Base-by-base conservation (phyloP, 1,140 invertebrate genomes). In the Drosophila parabipectinata region DNA sequence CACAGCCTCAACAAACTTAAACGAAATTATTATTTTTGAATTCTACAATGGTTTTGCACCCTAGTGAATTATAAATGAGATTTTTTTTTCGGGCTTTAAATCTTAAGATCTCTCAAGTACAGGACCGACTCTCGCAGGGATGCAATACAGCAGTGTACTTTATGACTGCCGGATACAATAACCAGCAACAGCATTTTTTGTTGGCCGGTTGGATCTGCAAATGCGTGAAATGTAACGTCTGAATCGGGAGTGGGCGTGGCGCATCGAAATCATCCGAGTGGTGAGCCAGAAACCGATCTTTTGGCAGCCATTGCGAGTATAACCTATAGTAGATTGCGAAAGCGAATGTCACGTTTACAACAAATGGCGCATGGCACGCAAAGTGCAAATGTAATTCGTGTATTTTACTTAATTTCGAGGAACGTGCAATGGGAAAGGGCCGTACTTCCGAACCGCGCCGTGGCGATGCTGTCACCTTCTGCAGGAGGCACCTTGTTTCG, bases 321-420 rank as follows among this genome's bases (percentile, higher is more conserved):
- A 37, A 37, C 34, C 41, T 18, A 24, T 24, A 28, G 34, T 62
- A 53, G 54, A 28, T 41, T 34, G 57, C 41, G 59, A 62, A 79
- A 60, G 58, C 64, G 75, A 87, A 78, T 87, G 82, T 87, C 82
- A 87, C 82, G 82, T 87, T 87, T 87, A 82, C 82, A 87, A 82
- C 82, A 87, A 87, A 87, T 87, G 82, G 82, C 71, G 82, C 82
- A 87, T 87, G 82, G 77, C 83, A 85, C 82, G 82, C 82, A 87
- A 87, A 87, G 82, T 81, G 82, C 82, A 87, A 87, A 87, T 87
- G 82, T 87, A 81, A 87, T 87, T 87, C 82, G 82, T 87, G 82
- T 87, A 87, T 87, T 87, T 87, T 87, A 87, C 82, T 87, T 85
- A 85, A 85, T 85, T 87, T 85, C 78, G 76, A 76, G 78, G 87